These are phyloP conservation scores for Cyclophora albipunctata DNA, from an alignment of 2,888 invertebrate species.

Conservation along the genomic window DNA sequence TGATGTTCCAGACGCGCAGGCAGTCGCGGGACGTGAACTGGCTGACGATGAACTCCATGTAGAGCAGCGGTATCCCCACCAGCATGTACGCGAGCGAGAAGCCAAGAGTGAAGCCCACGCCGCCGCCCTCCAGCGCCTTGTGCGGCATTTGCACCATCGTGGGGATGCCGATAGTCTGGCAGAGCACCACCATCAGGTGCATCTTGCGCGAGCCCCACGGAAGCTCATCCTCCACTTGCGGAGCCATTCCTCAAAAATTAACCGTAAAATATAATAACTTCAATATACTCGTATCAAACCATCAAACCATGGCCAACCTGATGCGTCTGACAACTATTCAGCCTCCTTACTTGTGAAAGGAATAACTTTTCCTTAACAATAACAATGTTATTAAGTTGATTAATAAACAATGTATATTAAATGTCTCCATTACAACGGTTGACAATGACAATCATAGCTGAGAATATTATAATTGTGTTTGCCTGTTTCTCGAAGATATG, in stretches of 20 bases:
- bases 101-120: slow-evolving; percentile 34
- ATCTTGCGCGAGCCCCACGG: slow-evolving; percentile 25
- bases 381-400: slow-evolving; percentile 4
- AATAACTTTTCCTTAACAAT: background rate
- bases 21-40: slow-evolving; percentile 59
- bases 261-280: slow-evolving; percentile 8
- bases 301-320: no score
- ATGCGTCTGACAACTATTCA: no score
- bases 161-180: slow-evolving; percentile 34
- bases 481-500: no score
- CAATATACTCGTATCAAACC: no score
- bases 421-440: no score
- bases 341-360: no score
- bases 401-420: no score
- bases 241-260: no score
- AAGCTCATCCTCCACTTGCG: slow-evolving; percentile 7
- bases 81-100: slow-evolving; percentile 29
- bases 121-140: slow-evolving; percentile 33
- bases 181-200: slow-evolving; percentile 35
- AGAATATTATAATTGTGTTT: no score
- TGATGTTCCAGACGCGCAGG: slow-evolving; percentile 48
- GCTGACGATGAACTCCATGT: slow-evolving; percentile 54
- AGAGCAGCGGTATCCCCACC: slow-evolving; percentile 52
- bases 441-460: no score
- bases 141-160: slow-evolving; percentile 33